A percentile compares a stretch with the other conserved stretches of the same genome.
Evolutionary conservation across 1,140 invertebrate species (phyloP).

Genomic region (Hestina assimilis): DNA sequence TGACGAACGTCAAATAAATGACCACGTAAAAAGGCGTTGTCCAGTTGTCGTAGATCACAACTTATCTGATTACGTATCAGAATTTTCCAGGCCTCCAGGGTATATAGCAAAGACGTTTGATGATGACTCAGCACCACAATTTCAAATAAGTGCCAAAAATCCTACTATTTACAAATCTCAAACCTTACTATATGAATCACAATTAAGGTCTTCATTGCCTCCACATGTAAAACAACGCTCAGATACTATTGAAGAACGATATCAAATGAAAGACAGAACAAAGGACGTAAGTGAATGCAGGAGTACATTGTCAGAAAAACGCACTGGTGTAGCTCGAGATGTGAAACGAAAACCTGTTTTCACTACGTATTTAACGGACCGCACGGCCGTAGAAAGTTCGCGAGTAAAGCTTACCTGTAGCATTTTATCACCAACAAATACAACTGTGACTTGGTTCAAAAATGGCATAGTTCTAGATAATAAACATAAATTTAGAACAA

Average conservation of each 20-base stretch:
- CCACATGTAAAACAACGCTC: conserved; percentile 25
- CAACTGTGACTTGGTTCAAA: conserved; percentile 90
- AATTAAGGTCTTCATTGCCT: conserved; percentile 40
- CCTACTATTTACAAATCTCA: conserved; percentile 54
- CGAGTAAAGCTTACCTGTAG: conserved; percentile 90
- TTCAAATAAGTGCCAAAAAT: conserved; percentile 25
- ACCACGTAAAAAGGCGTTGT: conserved; percentile 1
- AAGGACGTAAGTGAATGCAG: conserved; percentile 53
- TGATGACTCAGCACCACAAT: conserved; percentile 28
- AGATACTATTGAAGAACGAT: conserved; percentile 31
- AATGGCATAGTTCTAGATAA: conserved; percentile 82
- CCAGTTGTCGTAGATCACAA: conserved; percentile 48
- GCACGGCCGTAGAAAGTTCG: conserved; percentile 85
- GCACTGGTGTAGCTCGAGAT: conserved; percentile 55
- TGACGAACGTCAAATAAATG: neutral
- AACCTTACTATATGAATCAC: conserved; percentile 48
- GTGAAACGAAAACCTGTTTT: conserved; percentile 86
- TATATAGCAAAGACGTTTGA: conserved; percentile 50
- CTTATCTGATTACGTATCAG: conserved; percentile 46
- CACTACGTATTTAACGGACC: conserved; percentile 88
- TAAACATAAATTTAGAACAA: conserved; percentile 79
- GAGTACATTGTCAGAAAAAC: conserved; percentile 51
- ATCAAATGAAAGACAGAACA: conserved; percentile 38
- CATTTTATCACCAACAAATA: conserved; percentile 89
- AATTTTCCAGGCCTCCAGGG: conserved; percentile 47